Base-by-base conservation (phyloP, 2,888 invertebrate genomes). In the Lordiphosa fenestrarum region DNA sequence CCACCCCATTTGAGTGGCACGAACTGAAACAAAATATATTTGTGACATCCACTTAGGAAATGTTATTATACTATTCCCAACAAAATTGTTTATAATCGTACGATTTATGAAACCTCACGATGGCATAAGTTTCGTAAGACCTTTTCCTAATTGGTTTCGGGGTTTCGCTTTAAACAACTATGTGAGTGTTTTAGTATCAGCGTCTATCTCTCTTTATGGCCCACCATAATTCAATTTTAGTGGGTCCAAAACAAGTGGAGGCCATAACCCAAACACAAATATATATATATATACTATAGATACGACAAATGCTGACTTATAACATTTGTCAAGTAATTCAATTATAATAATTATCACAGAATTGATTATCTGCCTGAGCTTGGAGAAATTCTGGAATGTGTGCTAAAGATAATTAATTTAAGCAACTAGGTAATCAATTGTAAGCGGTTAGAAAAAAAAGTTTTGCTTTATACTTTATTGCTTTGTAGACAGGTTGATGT, bases 11-110 rank as follows among this genome's bases (percentile, higher is more conserved):
- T 9, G 9, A 30, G 30, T 30, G 30, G 30, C 30, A 7, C 9
- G 9, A 30, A 9, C 9, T 9, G 9, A 30, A 30, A 30, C 6
- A n/a, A 44, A 35, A 56, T 44, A 56, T 44, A 55, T 73, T 71
- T 66, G 76, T 63, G 76, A 68, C 62, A 49, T 60, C 50, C 53
- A 70, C 73, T 74, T 70, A 65, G 51, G 38, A 36, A 50, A 53
- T 48, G 39, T 47, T 61, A 66, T 61, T 53, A 53, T 60, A 19
- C 19, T 19, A 42, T 12, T 58, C 53, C 55, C 50, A 52, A 54
- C 30, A 55, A 59, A 62, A 42, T 50, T 54, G 47, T 64, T 53
- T 63, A 72, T 75, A 66, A 75, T 78, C 80, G 53, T 19, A 41
- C 48, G 68, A 75, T 78, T 78, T 75, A 72, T 63, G 60, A 46